Percentiles rank a stretch among this genome's conserved stretches.
Conservation (phyloP, 1,140 invertebrate species). For the Orchesella cincta region DNA sequence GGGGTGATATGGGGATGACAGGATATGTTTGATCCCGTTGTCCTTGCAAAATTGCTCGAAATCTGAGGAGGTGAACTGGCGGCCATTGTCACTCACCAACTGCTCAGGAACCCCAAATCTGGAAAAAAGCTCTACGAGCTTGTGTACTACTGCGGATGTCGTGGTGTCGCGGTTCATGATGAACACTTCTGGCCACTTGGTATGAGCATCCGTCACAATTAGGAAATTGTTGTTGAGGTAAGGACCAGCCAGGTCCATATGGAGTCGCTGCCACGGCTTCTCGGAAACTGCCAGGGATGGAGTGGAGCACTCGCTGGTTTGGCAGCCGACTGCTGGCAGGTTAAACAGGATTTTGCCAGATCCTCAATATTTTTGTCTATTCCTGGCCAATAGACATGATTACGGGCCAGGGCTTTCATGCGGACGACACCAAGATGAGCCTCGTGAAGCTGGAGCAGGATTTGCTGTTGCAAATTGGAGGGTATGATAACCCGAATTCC, state of each 20-base stretch:
- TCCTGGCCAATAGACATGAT: conserved; percentile 55
- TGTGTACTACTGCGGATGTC: background rate
- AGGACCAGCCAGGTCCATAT: conserved; percentile 50
- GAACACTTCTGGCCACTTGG: conserved; percentile 57
- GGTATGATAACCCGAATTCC: conserved; percentile 56
- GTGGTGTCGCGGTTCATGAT: conserved; percentile 18
- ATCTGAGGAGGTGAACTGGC: conserved; percentile 17
- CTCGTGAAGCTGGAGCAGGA: conserved; percentile 55
- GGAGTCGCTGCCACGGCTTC: background rate
- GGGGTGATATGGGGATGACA: background rate
- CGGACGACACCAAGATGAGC: conserved; percentile 56
- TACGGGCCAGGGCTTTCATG: conserved; percentile 58
- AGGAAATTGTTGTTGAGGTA: conserved; percentile 53
- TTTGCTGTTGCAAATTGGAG: conserved; percentile 43
- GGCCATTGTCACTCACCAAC: conserved; percentile 40
- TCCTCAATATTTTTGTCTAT: conserved; percentile 56
- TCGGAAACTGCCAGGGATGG: conserved; percentile 39
- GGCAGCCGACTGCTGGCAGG: conserved; percentile 34
- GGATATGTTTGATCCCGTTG: background rate
- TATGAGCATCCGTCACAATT: conserved; percentile 55
- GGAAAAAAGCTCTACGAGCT: conserved; percentile 31
- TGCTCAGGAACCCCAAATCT: conserved; percentile 48
- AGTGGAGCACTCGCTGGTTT: conserved; percentile 47
- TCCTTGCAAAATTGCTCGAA: background rate
- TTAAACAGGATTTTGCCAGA: conserved; percentile 40